Base-by-base conservation (phyloP, 2,888 invertebrate species). In the Bunonema sp. region DNA sequence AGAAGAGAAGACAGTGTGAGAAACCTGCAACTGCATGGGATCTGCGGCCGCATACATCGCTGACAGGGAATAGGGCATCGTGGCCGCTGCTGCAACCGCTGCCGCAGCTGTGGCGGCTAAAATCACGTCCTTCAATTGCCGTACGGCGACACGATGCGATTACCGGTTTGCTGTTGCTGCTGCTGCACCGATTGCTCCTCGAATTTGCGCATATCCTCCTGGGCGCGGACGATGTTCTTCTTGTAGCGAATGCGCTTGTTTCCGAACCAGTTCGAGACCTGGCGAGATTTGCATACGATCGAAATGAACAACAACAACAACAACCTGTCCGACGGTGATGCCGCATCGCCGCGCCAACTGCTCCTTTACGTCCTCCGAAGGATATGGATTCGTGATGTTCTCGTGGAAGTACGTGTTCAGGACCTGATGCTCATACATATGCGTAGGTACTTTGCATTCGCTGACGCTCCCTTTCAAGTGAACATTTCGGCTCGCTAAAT, bases 321-420 rank as follows among this genome's bases (percentile, higher is more conserved):
- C 21, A 21, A 46, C 87, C 80, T 84, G 84, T 45, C 83, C 82
- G 47, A 88, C 86, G 48, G 91, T 91, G 71, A 93, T 93, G 70
- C 87, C 86, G 74, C 91, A 91, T 74, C 91, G 91, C 72, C 88
- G 79, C 44, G 93, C 93, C 72, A 93, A 78, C 72, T 93, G 91
- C 75, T 93, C 91, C 74, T 93, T 93, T 53, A 89, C 91, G 76
- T 93, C 93, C 76, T 93, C 93, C 70, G 87, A 87, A 52, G 93
- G 93, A 76, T 93, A 93, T 26, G 93, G 93, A 78, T 93, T 93
- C 70, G 87, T 87, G 68, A 97, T 79, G 75, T 97, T 91, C 62
- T 89, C 88, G 76, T 93, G 91, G 76, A 97, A 97, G 74, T 97
- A 97, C 76, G 93, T 91, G 75, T 97, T 97, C 63, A 97, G 78